These are phyloP conservation scores for Eospalax fontanierii DNA, from an alignment of 2,797 vertebrate genomes.

Conservation along the genomic window DNA sequence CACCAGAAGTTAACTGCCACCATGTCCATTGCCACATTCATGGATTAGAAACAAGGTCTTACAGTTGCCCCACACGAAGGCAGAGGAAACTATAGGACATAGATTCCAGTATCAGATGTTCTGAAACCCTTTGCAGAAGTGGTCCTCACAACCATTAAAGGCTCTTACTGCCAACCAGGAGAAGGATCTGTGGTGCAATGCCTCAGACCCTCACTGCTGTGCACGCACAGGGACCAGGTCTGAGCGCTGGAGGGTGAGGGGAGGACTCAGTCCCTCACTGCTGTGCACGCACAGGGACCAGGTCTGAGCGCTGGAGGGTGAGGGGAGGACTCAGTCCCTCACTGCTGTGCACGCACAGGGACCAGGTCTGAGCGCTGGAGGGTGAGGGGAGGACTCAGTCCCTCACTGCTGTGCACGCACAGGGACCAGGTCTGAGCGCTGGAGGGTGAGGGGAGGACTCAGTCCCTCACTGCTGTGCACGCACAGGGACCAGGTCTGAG, in stretches of 20 bases:
- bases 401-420: not conserved
- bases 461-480: not conserved
- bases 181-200: not conserved
- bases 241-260: not conserved
- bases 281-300: not conserved
- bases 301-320: not conserved
- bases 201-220: not conserved
- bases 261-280: not conserved
- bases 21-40: not conserved
- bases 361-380: not conserved
- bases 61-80: not conserved
- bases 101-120: not conserved
- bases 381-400: fast-evolving
- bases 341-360: not conserved
- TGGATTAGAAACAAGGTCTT: not conserved
- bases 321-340: not conserved
- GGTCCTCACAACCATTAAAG: no score
- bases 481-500: not conserved
- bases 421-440: not conserved
- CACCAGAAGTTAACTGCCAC: not conserved
- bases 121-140: not conserved
- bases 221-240: not conserved
- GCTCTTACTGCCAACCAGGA: not conserved
- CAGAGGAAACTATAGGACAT: not conserved
- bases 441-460: no score